phyloP scores from a whole-genome alignment of 2,797 vertebrate species.

The Sebastes kiyomatsui region DNA sequence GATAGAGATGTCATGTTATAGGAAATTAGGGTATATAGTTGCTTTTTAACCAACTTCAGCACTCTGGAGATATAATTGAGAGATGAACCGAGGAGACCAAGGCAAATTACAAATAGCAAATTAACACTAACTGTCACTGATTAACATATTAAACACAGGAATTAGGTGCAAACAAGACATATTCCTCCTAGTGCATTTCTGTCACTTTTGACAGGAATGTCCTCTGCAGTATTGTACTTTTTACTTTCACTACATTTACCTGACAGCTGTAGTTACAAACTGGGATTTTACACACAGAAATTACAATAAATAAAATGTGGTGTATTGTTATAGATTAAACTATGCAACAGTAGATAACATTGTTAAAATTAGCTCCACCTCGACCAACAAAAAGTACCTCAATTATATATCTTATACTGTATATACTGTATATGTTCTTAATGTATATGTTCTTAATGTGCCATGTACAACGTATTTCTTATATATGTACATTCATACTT shows the following conservation, averaged over 20 bases:
- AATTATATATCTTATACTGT: no score
- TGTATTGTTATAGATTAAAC: background rate
- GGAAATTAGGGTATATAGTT: background rate
- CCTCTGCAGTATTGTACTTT: background rate
- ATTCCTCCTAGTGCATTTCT: background rate
- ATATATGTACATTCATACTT: no score
- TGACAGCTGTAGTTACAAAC: background rate
- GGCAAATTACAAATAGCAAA: background rate
- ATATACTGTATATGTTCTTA: no score
- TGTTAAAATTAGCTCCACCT: background rate
- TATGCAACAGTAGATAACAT: background rate
- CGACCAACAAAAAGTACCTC: background rate
- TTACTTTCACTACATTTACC: background rate
- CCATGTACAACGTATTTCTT: no score
- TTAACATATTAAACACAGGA: background rate
- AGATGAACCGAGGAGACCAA: background rate
- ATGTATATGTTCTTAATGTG: no score
- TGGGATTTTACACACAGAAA: background rate
- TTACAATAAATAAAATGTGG: background rate
- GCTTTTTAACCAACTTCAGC: background rate
- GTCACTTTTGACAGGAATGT: background rate
- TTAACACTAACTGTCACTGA: background rate
- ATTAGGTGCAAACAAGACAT: background rate
- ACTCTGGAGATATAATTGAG: background rate
- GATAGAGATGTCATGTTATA: background rate